Evolutionary conservation across 30 jellyfish, hydroid and myxozoan species (phyloP).

Genomic region (Hydractinia symbiolongicarpus): DNA sequence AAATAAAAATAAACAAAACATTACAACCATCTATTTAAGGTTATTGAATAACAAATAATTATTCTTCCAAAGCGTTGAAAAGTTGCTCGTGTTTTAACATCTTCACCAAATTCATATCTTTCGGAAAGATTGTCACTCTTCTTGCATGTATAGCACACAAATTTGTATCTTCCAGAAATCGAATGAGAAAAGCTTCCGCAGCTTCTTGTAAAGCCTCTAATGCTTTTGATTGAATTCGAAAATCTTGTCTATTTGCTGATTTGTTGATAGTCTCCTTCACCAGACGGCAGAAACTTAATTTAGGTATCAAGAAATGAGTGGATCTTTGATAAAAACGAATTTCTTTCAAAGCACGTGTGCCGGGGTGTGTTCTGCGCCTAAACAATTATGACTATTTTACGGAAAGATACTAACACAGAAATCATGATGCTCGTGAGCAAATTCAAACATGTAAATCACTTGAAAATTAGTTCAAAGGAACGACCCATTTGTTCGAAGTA

Average conservation of each 20-base stretch:
- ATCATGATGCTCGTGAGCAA: too few relatives aligned
- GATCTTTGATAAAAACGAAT: constrained; percentile 19
- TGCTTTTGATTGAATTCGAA: constrained; percentile 2
- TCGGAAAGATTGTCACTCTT: constrained; percentile 1
- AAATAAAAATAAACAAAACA: too few relatives aligned
- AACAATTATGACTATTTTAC: too few relatives aligned
- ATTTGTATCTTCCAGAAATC: constrained; percentile 21
- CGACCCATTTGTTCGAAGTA: too few relatives aligned
- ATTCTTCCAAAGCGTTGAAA: too few relatives aligned
- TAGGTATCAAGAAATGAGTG: not conserved
- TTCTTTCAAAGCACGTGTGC: constrained; percentile 9
- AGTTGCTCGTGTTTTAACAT: not conserved
- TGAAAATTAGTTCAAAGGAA: too few relatives aligned
- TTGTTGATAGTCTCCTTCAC: not conserved
- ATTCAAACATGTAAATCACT: too few relatives aligned
- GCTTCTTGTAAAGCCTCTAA: constrained; percentile 23
- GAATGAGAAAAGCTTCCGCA: constrained; percentile 14
- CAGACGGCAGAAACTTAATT: constrained; percentile 11
- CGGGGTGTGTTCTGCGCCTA: not conserved
- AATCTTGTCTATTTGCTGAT: not conserved
- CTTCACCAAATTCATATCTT: constrained; percentile 2
- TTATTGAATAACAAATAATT: too few relatives aligned
- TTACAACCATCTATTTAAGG: too few relatives aligned
- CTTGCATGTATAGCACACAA: constrained; percentile 13
- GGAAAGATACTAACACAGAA: too few relatives aligned